Conservation (phyloP, 2,113 vertebrate genomes). For the Struthio camelus region DNA sequence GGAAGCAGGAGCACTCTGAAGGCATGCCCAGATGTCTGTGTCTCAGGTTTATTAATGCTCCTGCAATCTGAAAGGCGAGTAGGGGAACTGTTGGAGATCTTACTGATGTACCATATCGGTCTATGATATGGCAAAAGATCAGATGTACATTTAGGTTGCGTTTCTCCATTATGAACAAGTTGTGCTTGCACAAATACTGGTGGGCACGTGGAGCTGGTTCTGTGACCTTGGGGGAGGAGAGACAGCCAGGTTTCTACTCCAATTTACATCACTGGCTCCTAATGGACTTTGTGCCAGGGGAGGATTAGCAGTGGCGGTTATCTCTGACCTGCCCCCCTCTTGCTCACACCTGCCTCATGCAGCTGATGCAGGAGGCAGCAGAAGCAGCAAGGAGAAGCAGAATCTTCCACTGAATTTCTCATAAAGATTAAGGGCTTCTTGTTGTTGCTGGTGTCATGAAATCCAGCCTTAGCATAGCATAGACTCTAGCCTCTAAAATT, state of each 20-base stretch:
- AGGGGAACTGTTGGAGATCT: background rate
- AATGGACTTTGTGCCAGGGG: conserved; percentile 6
- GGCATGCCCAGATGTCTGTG: background rate
- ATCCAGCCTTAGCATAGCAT: background rate
- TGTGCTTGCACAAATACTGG: background rate
- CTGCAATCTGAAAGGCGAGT: background rate
- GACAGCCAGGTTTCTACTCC: conserved; percentile 10
- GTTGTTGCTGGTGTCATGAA: background rate
- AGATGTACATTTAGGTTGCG: background rate
- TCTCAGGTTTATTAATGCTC: background rate
- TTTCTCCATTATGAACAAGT: background rate
- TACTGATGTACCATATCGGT: background rate
- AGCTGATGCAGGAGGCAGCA: background rate
- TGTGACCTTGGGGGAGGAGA: background rate
- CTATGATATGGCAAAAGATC: background rate
- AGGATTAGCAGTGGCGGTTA: conserved; percentile 41
- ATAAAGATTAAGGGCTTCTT: background rate
- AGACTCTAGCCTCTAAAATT: background rate
- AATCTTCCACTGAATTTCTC: background rate
- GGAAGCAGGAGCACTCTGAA: background rate
- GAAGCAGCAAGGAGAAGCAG: background rate
- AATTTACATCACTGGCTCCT: conserved; percentile 46
- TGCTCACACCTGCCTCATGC: background rate
- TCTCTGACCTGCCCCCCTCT: conserved; percentile 5
- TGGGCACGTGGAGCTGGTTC: background rate